Conservation (phyloP, 2,113 vertebrate genomes). For the Tauraco erythrolophus region DNA sequence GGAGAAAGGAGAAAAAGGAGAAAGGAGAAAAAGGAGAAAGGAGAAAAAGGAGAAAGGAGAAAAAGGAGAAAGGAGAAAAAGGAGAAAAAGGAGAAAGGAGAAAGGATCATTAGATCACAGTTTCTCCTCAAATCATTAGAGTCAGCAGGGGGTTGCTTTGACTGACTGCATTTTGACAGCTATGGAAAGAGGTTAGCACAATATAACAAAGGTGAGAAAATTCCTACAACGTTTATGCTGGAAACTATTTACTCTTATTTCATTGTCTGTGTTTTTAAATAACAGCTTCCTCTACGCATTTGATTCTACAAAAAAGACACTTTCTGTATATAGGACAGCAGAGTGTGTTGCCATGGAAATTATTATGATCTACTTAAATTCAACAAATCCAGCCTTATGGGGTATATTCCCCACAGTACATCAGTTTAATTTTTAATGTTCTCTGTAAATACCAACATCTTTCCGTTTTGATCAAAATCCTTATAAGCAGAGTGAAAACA, state of each 20-base stretch:
- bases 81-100: no score
- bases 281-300: neutral
- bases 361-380: conserved; percentile 42
- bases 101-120: neutral
- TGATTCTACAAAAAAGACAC: neutral
- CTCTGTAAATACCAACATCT: conserved; percentile 11
- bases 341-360: conserved; percentile 61
- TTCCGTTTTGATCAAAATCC: neutral
- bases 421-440: conserved; percentile 49
- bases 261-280: neutral
- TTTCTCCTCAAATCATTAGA: neutral
- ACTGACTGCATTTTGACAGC: neutral
- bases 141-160: neutral
- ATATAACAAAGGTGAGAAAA: neutral
- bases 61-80: no score
- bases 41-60: no score
- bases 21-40: no score
- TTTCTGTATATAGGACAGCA: conserved; percentile 51
- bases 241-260: neutral
- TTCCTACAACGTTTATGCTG: neutral
- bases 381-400: conserved; percentile 4
- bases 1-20: no score
- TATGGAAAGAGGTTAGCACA: neutral
- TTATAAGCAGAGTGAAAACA: neutral
- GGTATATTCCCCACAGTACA: neutral